Base-by-base conservation (phyloP, 2,888 invertebrate genomes). In the Nasonia oneida region DNA sequence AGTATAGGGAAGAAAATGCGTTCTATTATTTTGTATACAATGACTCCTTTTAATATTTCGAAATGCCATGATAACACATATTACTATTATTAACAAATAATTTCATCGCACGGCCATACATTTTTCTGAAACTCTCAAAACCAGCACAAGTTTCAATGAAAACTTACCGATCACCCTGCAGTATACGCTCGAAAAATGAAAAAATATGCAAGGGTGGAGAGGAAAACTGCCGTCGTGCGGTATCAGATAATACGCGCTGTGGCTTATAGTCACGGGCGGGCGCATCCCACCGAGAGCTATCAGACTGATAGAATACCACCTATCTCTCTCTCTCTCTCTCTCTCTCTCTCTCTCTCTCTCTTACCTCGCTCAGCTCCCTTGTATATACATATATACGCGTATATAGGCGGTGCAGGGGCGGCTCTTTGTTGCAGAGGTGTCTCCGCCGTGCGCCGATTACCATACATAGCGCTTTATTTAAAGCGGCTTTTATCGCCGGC, bases 201-300 rank as follows among this genome's bases (percentile, higher is more conserved):
- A 67, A 67, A 67, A 67, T 23, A 64, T 3, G 33, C 6, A 6
- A 33, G 18, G 57, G 57, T 67, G 29, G 14, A 67, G 33, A 67
- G 67, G 67, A 12, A 67, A 67, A 67, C 29, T 67, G 33, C 33
- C 33, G 67, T 67, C 67, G 67, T 67, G 33, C 29, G 33, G 67
- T 67, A 67, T 67, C 33, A 29, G 89, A 89, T 91, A 91, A 88
- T 89, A 88, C 89, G 84, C 87, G 86, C 87, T 83, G 84, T 87
- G 84, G 86, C 89, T 81, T 61, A n/a, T n/a, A 61, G 89, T 87
- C 83, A 89, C 87, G 89, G 50, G 89, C 86, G 89, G 50, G 53
- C 90, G 90, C 90, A 89, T 90, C 89, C 91, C 91, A 78, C 87
- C 83, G 91, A 91, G 90, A 90, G 91, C 91, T 90, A 92, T 92